A percentile compares a stretch with the other conserved stretches of the same genome.
Conservation (phyloP, 2,113 vertebrate species). For the Sinocyclocheilus anshuiensis region DNA sequence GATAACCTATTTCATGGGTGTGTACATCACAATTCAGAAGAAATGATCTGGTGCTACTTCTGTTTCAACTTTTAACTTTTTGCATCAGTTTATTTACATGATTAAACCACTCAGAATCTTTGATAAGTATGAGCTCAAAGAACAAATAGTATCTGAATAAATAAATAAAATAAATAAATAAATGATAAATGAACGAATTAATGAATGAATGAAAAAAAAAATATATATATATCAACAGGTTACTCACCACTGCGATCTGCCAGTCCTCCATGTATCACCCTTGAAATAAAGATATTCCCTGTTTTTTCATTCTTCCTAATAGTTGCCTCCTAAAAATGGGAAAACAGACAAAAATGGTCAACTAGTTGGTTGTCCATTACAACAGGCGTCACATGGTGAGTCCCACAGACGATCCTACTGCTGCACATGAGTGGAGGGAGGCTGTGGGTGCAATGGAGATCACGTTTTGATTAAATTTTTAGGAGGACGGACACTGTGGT, state of each 20-base stretch:
- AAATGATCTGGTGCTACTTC: background rate
- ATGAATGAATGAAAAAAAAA: too few relatives aligned
- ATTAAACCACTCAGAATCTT: background rate
- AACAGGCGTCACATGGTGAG: background rate
- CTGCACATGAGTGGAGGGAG: slow-evolving; percentile 2
- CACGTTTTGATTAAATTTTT: background rate
- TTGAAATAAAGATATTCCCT: slow-evolving; percentile 86
- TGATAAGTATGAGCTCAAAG: background rate
- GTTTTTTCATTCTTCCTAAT: slow-evolving; percentile 88
- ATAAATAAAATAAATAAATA: too few relatives aligned
- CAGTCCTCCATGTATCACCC: slow-evolving; percentile 89
- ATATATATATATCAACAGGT: background rate
- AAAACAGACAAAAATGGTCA: background rate
- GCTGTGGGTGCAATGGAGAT: background rate
- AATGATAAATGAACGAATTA: too few relatives aligned
- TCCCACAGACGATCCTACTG: background rate
- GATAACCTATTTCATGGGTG: background rate
- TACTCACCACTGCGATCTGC: slow-evolving; percentile 89
- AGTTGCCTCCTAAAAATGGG: slow-evolving; percentile 83
- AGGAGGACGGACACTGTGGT: background rate
- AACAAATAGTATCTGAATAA: background rate
- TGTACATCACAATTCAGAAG: background rate
- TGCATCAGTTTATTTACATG: background rate
- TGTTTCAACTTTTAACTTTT: background rate
- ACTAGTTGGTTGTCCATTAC: background rate